Conservation (phyloP, 2,888 invertebrate species). For the Ischnus inquisitorius region DNA sequence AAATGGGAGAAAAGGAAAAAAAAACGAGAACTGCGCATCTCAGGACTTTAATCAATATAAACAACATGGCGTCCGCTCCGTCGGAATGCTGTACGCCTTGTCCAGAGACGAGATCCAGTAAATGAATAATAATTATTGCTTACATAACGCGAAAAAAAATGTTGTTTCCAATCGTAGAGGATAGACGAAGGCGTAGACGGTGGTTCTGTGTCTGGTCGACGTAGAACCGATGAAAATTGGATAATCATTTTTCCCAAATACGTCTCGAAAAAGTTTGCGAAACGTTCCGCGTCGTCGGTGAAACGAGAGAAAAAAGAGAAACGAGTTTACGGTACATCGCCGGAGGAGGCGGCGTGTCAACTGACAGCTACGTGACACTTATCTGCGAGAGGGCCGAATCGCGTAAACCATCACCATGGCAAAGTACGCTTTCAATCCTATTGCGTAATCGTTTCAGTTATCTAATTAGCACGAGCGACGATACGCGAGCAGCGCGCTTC, state of each 20-base stretch:
- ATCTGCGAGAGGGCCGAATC: slow-evolving; percentile 14
- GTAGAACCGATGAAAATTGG: background rate
- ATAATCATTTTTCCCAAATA: background rate
- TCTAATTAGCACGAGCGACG: slow-evolving; percentile 77
- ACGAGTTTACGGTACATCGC: slow-evolving; percentile 11
- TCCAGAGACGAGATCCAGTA: slow-evolving; percentile 22
- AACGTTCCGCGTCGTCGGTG: background rate
- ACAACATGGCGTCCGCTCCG: slow-evolving; percentile 58
- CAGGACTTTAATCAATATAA: slow-evolving; percentile 38
- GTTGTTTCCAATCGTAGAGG: slow-evolving; percentile 40
- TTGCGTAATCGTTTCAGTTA: slow-evolving; percentile 79
- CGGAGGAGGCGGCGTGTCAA: slow-evolving; percentile 51
- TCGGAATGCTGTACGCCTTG: slow-evolving; percentile 48
- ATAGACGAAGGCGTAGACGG: slow-evolving; percentile 9
- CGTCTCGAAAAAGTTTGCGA: background rate
- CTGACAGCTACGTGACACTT: slow-evolving; percentile 65
- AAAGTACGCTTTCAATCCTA: slow-evolving; percentile 79
- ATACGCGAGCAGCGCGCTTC: slow-evolving; percentile 49
- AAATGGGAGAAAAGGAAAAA: background rate
- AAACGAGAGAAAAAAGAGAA: background rate
- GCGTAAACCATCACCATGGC: slow-evolving; percentile 80
- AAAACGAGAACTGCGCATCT: background rate
- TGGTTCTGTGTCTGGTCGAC: background rate
- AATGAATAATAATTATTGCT: slow-evolving; percentile 64
- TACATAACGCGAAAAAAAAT: slow-evolving; percentile 61